Evolutionary conservation across 2,113 vertebrate species (phyloP).

Genomic region (Chauna torquata): DNA sequence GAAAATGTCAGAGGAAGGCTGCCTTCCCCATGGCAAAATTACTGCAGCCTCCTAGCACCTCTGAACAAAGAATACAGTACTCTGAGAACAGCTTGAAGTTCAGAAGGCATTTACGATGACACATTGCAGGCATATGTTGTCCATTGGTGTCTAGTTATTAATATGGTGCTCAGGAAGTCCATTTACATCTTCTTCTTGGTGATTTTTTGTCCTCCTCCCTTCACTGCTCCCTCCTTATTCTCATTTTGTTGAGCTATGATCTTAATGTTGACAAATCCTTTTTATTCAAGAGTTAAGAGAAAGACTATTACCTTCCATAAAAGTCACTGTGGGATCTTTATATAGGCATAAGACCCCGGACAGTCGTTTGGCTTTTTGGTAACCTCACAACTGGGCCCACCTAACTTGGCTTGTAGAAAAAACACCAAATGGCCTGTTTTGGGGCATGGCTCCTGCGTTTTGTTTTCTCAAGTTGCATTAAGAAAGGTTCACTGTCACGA

Average conservation of each 20-base stretch:
- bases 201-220: neutral
- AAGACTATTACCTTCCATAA: neutral
- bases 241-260: neutral
- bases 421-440: neutral
- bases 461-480: rapidly evolving
- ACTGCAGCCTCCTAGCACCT: neutral
- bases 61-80: neutral
- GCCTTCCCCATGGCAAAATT: neutral
- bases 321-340: neutral
- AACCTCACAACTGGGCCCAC: neutral
- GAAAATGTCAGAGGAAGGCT: neutral
- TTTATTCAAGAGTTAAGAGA: neutral
- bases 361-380: neutral
- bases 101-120: neutral
- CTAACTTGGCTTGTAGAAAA: neutral
- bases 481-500: neutral
- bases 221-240: neutral
- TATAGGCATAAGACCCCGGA: neutral
- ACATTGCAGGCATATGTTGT: neutral
- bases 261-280: neutral
- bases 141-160: neutral
- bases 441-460: neutral
- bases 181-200: neutral
- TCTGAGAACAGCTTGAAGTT: neutral
- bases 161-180: neutral